phyloP scores from a whole-genome alignment of 2,113 vertebrate genomes.

The Gnathonemus echidnorhynchus region DNA sequence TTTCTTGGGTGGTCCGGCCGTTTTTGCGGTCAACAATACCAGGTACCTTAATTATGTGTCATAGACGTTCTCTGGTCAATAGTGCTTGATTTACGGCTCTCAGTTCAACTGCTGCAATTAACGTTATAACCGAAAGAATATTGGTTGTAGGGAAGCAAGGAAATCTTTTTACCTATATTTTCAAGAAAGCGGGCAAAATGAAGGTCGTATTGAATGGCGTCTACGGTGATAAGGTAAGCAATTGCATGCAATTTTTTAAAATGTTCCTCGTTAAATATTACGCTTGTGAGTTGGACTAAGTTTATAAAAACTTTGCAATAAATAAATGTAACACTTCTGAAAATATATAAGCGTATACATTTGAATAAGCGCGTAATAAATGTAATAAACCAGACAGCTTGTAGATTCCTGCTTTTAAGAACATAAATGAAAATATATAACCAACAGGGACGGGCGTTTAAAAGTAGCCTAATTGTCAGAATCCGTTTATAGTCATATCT shows the following conservation, averaged over 20 bases:
- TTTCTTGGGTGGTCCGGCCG: slow-evolving; percentile 64
- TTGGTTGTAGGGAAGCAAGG: slow-evolving; percentile 31
- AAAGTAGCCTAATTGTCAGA: neutral
- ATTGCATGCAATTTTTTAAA: neutral
- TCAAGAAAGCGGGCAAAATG: slow-evolving; percentile 28
- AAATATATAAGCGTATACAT: neutral
- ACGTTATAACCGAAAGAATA: slow-evolving; percentile 43
- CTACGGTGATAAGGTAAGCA: slow-evolving; percentile 15
- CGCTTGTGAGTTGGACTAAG: neutral
- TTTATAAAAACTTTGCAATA: neutral
- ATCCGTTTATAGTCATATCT: neutral
- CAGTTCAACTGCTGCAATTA: slow-evolving; percentile 71
- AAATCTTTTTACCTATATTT: slow-evolving; percentile 22
- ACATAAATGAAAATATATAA: neutral
- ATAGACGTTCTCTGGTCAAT: slow-evolving; percentile 54
- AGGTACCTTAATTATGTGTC: slow-evolving; percentile 29
- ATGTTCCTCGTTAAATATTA: neutral
- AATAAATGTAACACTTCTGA: neutral
- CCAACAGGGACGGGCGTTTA: neutral
- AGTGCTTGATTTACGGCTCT: slow-evolving; percentile 69
- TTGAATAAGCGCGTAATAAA: neutral
- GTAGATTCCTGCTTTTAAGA: neutral
- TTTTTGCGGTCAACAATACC: slow-evolving; percentile 24
- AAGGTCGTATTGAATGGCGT: slow-evolving; percentile 9
- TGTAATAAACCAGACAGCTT: neutral